These are phyloP conservation scores for Cariama cristata DNA, from an alignment of 2,113 vertebrate species.

Conservation along the genomic window DNA sequence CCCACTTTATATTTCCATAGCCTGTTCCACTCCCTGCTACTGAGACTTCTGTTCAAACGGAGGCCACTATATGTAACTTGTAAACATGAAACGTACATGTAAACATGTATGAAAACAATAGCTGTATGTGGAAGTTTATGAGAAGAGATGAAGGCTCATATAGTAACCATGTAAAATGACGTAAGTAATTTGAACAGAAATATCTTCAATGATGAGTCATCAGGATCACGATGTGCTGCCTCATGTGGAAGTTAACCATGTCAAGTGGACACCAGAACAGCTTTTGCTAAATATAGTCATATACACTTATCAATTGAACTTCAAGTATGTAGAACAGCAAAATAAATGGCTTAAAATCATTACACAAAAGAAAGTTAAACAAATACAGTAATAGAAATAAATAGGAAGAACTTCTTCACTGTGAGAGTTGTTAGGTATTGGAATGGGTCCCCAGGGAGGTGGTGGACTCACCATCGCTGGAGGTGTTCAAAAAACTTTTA, in stretches of 20 bases:
- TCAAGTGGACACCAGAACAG: background rate
- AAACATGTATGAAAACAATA: background rate
- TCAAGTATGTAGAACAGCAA: background rate
- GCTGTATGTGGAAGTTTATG: background rate
- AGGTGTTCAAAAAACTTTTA: too few species aligned
- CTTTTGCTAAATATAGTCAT: conserved; percentile 2
- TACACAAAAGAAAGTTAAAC: conserved; percentile 20
- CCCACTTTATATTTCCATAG: background rate
- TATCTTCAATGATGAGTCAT: conserved; percentile 10
- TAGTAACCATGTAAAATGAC: background rate
- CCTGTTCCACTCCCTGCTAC: background rate
- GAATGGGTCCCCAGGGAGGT: too few species aligned
- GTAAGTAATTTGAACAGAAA: background rate
- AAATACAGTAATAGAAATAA: background rate
- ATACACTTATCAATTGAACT: background rate
- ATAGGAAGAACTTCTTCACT: too few species aligned
- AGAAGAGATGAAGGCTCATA: background rate
- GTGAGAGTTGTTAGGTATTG: too few species aligned
- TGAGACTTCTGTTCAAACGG: background rate
- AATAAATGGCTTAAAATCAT: conserved; percentile 2
- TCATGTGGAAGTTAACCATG: background rate
- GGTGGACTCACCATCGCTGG: too few species aligned
- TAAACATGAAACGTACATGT: background rate
- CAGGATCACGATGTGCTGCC: background rate
- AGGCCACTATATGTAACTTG: background rate